A percentile compares a stretch with the other conserved stretches of the same genome.
Conservation (phyloP, 2,888 invertebrate species). For the Malacosoma neustria region DNA sequence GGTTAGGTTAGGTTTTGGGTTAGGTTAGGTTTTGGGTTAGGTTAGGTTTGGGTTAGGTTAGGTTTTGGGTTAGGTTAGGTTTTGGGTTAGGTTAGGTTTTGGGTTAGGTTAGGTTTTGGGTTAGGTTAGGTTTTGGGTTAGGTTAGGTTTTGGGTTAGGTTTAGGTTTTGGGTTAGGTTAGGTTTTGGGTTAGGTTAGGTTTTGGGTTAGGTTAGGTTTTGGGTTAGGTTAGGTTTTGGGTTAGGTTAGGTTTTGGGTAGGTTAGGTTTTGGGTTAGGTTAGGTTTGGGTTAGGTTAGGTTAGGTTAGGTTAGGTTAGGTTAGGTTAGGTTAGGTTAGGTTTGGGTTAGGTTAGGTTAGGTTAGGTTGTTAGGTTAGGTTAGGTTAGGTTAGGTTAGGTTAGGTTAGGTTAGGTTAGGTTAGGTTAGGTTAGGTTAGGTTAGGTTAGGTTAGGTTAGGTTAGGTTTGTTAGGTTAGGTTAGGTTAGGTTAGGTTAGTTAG, state of each 20-base stretch:
- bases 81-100: too few relatives aligned
- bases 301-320: slow-evolving; percentile 13
- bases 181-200: too few relatives aligned
- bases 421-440: slow-evolving; percentile 12
- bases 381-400: background rate
- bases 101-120: too few relatives aligned
- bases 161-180: too few relatives aligned
- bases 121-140: too few relatives aligned
- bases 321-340: slow-evolving; percentile 12
- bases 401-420: slow-evolving; percentile 10
- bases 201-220: slow-evolving; percentile 4
- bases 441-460: slow-evolving; percentile 21
- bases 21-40: too few relatives aligned
- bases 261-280: slow-evolving; percentile 9
- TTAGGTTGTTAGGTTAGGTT: too few relatives aligned
- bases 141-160: too few relatives aligned
- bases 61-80: too few relatives aligned
- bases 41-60: too few relatives aligned
- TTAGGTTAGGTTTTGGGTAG: slow-evolving; percentile 12
- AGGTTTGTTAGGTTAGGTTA: slow-evolving; percentile 20
- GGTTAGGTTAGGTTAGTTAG: slow-evolving; percentile 18
- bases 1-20: slow-evolving; percentile 3
- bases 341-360: slow-evolving; percentile 8
- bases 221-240: slow-evolving; percentile 10
- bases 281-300: slow-evolving; percentile 8